Base-by-base conservation (phyloP, 2,888 invertebrate species). In the Mythimna loreyi region DNA sequence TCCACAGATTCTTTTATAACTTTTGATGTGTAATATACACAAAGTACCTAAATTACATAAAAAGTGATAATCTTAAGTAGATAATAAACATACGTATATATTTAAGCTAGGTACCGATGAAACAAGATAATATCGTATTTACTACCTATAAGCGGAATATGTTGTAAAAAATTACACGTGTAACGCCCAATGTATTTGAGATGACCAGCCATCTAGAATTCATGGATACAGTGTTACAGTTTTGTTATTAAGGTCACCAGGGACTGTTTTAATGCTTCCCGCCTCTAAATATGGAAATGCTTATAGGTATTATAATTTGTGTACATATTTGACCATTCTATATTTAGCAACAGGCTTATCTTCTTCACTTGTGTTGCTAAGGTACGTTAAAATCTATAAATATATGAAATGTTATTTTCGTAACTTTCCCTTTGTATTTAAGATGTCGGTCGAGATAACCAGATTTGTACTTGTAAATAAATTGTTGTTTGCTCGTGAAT, bases 131-230 rank as follows among this genome's bases (percentile, higher is more conserved):
- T 50, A 16, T 19, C 43, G 16, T 33, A 30, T 3, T 23, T 11
- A 47, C 13, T 53, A 62, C 49, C 21, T n/a, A 43, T 23, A 33
- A 9, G 45, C 3, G 36, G 25, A 23, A 49, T 56, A 36, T 19
- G 25, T 25, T 13, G 25, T 13, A 30, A 21, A 33, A 67, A 75
- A 71, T 52, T n/a, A 56, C 72, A 82, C 74, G 73, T 68, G 65
- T 61, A 67, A 52, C 19, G 57, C 21, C 11, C 28, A 61, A 61
- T 43, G 25, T 33, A 50, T 28, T 45, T 30, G n/a, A 59, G 49
- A 40, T 58, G 43, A 50, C 49, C 33, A 28, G 11, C 52, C 61
- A 55, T 53, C 16, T 52, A 61, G 5, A 62, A 62, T 58, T 64
- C 63, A 64, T 78, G 49, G 63, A 63, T 70, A 62, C 59, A 40